Evolutionary conservation across 2,888 invertebrate genomes (phyloP).

Genomic region (Tachina fera): DNA sequence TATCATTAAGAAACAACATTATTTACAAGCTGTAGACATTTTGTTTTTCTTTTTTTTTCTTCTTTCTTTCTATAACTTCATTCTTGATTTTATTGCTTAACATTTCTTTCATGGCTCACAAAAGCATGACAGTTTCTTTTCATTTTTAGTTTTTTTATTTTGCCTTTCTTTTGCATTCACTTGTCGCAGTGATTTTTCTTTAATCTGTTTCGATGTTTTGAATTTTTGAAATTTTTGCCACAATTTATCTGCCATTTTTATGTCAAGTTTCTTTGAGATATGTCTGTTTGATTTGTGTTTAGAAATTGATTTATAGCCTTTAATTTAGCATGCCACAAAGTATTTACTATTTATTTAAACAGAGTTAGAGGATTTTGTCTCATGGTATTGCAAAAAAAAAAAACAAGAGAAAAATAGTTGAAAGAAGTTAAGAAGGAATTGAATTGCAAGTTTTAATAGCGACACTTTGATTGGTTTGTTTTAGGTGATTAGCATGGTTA

Average conservation of each 20-base stretch:
- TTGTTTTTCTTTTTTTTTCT: conserved; percentile 1
- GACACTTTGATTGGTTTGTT: conserved; percentile 61
- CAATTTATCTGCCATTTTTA: conserved; percentile 70
- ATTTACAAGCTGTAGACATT: conserved; percentile 27
- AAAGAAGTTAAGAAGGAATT: conserved; percentile 31
- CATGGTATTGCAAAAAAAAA: conserved; percentile 3
- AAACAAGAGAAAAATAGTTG: background rate
- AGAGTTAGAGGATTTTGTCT: conserved; percentile 44
- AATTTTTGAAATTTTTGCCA: conserved; percentile 65
- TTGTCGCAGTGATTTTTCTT: conserved; percentile 51
- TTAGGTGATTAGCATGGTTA: conserved; percentile 59
- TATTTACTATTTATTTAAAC: conserved; percentile 54
- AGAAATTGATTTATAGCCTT: conserved; percentile 69
- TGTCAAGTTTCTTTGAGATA: conserved; percentile 53
- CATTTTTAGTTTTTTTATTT: background rate
- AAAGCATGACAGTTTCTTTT: background rate
- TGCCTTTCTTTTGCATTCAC: conserved; percentile 11
- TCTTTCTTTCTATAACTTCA: background rate
- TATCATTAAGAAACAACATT: conserved; percentile 55
- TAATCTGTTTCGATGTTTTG: conserved; percentile 58
- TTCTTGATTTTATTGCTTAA: conserved; percentile 17
- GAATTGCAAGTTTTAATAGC: conserved; percentile 42
- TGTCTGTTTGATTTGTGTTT: conserved; percentile 66
- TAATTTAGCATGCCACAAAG: conserved; percentile 69
- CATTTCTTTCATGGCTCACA: background rate